Evolutionary conservation across 2,113 vertebrate genomes (phyloP).

Genomic region (Tragelaphus buxtoni): DNA sequence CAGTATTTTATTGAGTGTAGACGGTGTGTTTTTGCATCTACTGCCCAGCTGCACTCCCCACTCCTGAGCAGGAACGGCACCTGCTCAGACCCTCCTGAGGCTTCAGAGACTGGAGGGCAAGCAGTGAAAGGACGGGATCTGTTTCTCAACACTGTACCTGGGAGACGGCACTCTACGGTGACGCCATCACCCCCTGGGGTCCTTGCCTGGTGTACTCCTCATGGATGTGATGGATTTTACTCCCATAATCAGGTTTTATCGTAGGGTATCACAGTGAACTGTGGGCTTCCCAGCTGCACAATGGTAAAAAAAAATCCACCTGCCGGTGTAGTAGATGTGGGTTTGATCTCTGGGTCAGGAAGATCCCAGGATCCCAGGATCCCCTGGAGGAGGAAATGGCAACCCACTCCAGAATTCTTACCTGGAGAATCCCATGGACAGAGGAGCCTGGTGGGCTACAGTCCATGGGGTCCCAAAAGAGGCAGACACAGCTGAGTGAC

Average conservation of each 20-base stretch:
- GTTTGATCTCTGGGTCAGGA: background rate
- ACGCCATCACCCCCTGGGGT: background rate
- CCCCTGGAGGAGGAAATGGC: background rate
- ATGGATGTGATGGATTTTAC: background rate
- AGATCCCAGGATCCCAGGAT: background rate
- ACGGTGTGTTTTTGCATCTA: fast-evolving
- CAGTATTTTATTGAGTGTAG: background rate
- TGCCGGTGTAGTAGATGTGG: background rate
- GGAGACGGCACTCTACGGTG: background rate
- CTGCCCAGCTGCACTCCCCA: background rate
- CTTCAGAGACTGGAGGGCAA: background rate
- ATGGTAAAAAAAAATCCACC: background rate
- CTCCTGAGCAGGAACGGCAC: background rate
- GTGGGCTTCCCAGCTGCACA: background rate
- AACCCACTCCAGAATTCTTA: background rate
- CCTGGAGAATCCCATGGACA: background rate
- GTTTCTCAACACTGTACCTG: background rate
- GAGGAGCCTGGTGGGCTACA: background rate
- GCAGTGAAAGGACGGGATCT: background rate
- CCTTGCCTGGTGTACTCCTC: background rate
- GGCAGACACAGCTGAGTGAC: background rate
- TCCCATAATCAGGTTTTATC: background rate
- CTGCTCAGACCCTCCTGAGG: background rate
- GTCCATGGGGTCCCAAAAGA: background rate
- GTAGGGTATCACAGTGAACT: background rate